Evolutionary conservation across 1,140 invertebrate genomes (phyloP).

Genomic region (Dendrolimus kikuchii): DNA sequence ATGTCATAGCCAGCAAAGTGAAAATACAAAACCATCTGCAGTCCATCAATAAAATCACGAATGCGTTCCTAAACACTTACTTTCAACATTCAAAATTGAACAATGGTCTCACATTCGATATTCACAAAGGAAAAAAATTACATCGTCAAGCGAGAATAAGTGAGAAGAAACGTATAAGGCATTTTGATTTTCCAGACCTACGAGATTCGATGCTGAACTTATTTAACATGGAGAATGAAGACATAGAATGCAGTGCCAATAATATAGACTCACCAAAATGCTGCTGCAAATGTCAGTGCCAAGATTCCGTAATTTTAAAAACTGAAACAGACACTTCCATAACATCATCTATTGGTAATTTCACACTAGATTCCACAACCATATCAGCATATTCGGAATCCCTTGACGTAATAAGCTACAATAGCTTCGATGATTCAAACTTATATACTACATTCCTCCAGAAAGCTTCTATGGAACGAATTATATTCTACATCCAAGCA

Average conservation of each 20-base stretch:
- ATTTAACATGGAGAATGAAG: slow-evolving; percentile 31
- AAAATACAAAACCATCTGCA: slow-evolving; percentile 46
- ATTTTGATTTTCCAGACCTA: slow-evolving; percentile 56
- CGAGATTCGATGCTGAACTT: slow-evolving; percentile 47
- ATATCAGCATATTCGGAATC: slow-evolving; percentile 58
- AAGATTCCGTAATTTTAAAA: slow-evolving; percentile 40
- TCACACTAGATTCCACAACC: slow-evolving; percentile 45
- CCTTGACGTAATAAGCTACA: slow-evolving; percentile 52
- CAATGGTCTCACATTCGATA: slow-evolving; percentile 19
- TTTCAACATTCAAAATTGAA: slow-evolving; percentile 23
- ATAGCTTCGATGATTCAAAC: slow-evolving; percentile 49
- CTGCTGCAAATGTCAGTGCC: slow-evolving; percentile 36
- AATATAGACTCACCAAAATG: slow-evolving; percentile 37
- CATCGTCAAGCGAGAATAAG: slow-evolving; percentile 21
- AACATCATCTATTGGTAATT: slow-evolving; percentile 59
- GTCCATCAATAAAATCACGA: slow-evolving; percentile 40
- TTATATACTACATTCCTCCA: slow-evolving; percentile 41
- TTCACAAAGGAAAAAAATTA: slow-evolving; percentile 17
- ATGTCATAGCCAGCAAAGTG: slow-evolving; percentile 33
- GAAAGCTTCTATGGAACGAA: slow-evolving; percentile 51
- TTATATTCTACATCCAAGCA: slow-evolving; percentile 59
- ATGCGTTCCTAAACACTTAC: slow-evolving; percentile 36
- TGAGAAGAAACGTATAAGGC: slow-evolving; percentile 50
- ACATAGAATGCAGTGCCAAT: slow-evolving; percentile 15
- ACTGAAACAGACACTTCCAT: slow-evolving; percentile 33